phyloP scores from a whole-genome alignment of 2,888 invertebrate species.

The Scaptomyza reducta region DNA sequence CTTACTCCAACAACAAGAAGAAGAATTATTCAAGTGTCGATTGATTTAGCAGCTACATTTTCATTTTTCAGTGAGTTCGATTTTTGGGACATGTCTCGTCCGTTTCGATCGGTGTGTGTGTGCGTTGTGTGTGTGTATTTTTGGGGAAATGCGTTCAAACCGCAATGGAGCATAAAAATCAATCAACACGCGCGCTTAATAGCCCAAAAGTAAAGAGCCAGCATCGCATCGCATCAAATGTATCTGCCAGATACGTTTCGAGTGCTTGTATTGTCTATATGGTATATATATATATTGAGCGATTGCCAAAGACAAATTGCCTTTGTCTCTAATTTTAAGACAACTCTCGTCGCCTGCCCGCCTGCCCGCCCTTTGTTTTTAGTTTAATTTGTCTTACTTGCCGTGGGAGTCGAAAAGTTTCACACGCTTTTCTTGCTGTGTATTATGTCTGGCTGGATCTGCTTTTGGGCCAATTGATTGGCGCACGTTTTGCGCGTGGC shows the following conservation, averaged over 20 bases:
- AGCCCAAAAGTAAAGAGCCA: conserved; percentile 31
- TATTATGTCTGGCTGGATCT: conserved; percentile 8
- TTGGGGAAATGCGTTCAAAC: conserved; percentile 33
- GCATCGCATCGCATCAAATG: conserved; percentile 42
- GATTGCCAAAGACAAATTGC: conserved; percentile 75
- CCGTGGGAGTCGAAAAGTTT: conserved; percentile 71
- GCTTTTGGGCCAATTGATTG: conserved; percentile 66
- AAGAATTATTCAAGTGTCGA: conserved; percentile 62
- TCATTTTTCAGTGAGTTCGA: conserved; percentile 9
- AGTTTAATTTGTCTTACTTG: conserved; percentile 67
- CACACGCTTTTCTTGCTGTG: conserved; percentile 53
- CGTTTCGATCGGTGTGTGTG: background rate
- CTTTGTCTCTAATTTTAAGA: conserved; percentile 74
- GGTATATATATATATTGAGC: conserved; percentile 55
- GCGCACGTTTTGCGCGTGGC: conserved; percentile 78
- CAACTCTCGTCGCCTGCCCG: conserved; percentile 42
- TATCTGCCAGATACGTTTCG: conserved; percentile 72
- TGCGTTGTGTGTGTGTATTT: conserved; percentile 1
- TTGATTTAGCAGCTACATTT: conserved; percentile 66
- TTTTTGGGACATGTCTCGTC: conserved; percentile 11
- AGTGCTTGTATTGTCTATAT: conserved; percentile 19
- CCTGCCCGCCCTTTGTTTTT: conserved; percentile 30
- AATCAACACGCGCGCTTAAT: conserved; percentile 74
- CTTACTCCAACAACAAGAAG: conserved; percentile 27
- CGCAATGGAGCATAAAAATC: conserved; percentile 70